Base-by-base conservation (phyloP, 2,797 vertebrate genomes). In the Podarcis lilfordi region DNA sequence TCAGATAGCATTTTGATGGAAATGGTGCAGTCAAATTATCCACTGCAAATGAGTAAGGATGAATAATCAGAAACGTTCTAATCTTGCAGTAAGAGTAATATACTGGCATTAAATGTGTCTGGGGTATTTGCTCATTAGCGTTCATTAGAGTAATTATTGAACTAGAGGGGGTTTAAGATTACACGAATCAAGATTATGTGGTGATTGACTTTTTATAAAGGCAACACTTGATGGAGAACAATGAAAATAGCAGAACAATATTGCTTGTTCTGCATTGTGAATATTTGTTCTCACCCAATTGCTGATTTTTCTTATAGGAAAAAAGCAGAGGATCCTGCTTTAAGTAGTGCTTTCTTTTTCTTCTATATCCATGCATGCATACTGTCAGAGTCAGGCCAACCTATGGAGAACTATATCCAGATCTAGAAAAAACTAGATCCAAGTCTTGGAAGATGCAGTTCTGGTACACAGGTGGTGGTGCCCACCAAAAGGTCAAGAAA, bases 71-170 rank as follows among this genome's bases (percentile, higher is more conserved):
- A 89, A 89, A 85, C 75, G 17, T 81, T 92, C 84, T 82, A 85
- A 68, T 89, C 88, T 61, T 94, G 37, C 32, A 66, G 78, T 21
- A 82, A 79, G 4, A 89, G 11, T 72, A 87, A 90, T 91, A 94
- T 19, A 15, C 0, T 2, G 59, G 84, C 78, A 87, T 87, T 80
- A 95, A 93, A 94, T 93, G 92, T 89, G 92, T 95, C 91, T 86
- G 78, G 50, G 8, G 85, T 89, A 93, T 90, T 86, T 82, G 1
- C 1, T 82, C 43, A 90, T 92, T 92, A 89, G 8, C 13, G 86
- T 55, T 75, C 40, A 64, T 88, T 89, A 89, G 84, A 81, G 4
- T 59, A 83, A 19, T 80, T 90, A 83, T 87, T 80, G 35, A 87
- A 74, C 78, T 80, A 69, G 82, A 85, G 2, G 61, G 64, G 35